phyloP scores from a whole-genome alignment of 2,113 vertebrate species.

The Benitochromis conjunctus region DNA sequence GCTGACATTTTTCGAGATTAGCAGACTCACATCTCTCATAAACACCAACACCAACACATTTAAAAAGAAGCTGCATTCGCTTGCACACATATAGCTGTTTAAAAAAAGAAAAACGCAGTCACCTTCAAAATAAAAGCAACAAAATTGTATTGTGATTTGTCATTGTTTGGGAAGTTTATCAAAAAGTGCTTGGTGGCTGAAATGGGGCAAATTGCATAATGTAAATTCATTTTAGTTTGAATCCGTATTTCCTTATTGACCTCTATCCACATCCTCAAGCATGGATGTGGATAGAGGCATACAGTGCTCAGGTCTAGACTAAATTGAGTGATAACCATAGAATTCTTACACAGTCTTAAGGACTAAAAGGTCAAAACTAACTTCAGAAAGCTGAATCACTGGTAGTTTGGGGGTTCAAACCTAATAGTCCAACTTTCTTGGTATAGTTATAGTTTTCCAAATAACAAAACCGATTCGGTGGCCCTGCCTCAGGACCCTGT shows the following conservation, averaged over 20 bases:
- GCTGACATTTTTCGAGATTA: neutral
- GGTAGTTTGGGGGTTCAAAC: neutral
- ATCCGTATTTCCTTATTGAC: neutral
- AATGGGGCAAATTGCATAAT: neutral
- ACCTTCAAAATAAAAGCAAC: neutral
- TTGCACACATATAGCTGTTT: fast-evolving
- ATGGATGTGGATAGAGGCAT: neutral
- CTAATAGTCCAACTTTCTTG: neutral
- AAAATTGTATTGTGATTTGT: fast-evolving
- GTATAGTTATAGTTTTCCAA: neutral
- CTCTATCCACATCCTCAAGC: neutral
- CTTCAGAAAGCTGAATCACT: neutral
- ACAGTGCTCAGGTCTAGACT: neutral
- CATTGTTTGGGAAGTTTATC: neutral
- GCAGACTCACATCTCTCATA: neutral
- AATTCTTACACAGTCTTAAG: neutral
- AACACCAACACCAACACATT: neutral
- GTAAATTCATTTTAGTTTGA: neutral
- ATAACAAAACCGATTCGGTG: neutral
- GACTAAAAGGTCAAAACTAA: neutral
- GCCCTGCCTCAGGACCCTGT: neutral
- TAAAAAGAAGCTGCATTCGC: neutral
- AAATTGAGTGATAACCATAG: neutral
- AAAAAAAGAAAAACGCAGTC: fast-evolving
- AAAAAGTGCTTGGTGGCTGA: neutral